Base-by-base conservation (phyloP, 1,140 invertebrate genomes). In the Nebria ingens region DNA sequence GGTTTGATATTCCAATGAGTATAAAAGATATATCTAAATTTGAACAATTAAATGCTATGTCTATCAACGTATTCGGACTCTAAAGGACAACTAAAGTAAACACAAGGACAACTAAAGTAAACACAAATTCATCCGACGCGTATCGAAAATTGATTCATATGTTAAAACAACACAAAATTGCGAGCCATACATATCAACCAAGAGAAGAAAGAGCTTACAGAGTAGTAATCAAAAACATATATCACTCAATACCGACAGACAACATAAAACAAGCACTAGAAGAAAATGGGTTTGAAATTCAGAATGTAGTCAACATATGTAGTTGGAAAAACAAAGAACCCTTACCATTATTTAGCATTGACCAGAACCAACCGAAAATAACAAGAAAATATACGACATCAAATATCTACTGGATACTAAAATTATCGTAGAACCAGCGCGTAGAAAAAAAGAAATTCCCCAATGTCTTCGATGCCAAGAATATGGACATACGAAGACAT, bases 401-500 rank as follows among this genome's bases (percentile, higher is more conserved):
- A 58, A 59, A 22, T 9, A 49, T 11, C 1, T 65, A 22, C 54
- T 58, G 12, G 34, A 70, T n/a, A 56, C 58, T 13, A 61, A 59
- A 62, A 55, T 70, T 2, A 50, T 53, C 45, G 25, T 66, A 54
- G 62, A 71, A 66, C 60, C 65, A 9, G 64, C 63, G 2, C 58
- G 60, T 22, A 62, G 66, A 53, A 57, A 62, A 23, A 45, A 45
- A 45, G 40, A 45, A 45, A 45, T 19, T 56, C n/a, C n/a, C n/a
- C n/a, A n/a, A n/a, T n/a, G n/a, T n/a, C n/a, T n/a, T n/a, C n/a
- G 63, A 12, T 70, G 65, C 52, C 66, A 71, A 60, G 38, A 58
- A 21, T 70, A 60, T 53, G 67, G 68, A 2, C 68, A 71, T 49
- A 68, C 67, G 2, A 67, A 66, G 57, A 42, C 51, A 2, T 67